Base-by-base conservation (phyloP, 2,113 vertebrate species). In the Paracanthobrama guichenoti region DNA sequence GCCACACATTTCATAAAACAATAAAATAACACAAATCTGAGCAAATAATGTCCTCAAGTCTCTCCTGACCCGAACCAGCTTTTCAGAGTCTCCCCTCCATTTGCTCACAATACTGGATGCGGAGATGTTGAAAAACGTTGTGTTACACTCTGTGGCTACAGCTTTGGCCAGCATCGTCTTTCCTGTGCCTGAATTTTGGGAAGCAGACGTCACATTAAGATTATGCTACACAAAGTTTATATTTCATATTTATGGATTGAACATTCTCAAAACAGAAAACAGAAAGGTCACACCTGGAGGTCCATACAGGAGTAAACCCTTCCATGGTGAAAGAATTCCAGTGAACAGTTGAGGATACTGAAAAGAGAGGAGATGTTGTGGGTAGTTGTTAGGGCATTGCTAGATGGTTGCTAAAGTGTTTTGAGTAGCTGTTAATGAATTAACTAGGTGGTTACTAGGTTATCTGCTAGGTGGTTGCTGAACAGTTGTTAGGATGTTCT, bases 101-200 rank as follows among this genome's bases (percentile, higher is more conserved):
- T 99, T 99, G 94, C 98, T 99, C 91, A 99, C 96, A 55, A 99
- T 98, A 88, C 96, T 99, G 75, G 98, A 98, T 9, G 97, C 96
- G 1, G 98, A 99, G 88, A 99, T 98, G 91, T 99, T 99, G 90
- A 99, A 99, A 93, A 99, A 99, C 0, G 98, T 99, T 0, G 97
- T 99, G 31, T 95, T 97, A 87, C 98, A 96, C 88, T 99, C 98
- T 0, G 97, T 98, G 71, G 98, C 98, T 81, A 99, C 98, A 3
- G 98, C 98, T 92, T 98, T 99, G 67, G 98, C 98, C 84, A 99
- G 95, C 89, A 99, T 89, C 0, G 97, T 99, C 91, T 99, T 99
- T 11, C 97, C 97, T 4, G 97, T 99, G 78, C 97, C 97, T 99
- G 86, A 59, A n/a, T 8, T 55, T 85, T 57, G 39, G 14, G 55